These are phyloP conservation scores for Episyrphus balteatus DNA, from an alignment of 1,140 invertebrate genomes.

Conservation along the genomic window DNA sequence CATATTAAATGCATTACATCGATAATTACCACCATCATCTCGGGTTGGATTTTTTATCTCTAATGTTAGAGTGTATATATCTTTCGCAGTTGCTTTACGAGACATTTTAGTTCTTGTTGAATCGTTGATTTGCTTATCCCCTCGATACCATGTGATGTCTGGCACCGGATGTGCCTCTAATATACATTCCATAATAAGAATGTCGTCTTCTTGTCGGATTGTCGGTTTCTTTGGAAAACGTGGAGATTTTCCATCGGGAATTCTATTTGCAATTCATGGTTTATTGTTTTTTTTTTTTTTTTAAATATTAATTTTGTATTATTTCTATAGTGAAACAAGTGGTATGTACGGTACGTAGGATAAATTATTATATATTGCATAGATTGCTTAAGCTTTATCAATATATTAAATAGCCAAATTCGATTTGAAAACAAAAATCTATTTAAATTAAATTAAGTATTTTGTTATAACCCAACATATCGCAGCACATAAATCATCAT, in stretches of 20 bases:
- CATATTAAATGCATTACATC: constrained; percentile 97
- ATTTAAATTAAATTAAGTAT: too few relatives aligned
- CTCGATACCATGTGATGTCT: constrained; percentile 92
- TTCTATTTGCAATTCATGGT: constrained; percentile 48
- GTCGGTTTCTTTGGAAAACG: constrained; percentile 95
- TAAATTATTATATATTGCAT: too few relatives aligned
- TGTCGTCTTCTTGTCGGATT: constrained; percentile 87
- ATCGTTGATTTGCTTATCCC: constrained; percentile 68
- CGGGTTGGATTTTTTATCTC: constrained; percentile 89
- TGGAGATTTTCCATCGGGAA: constrained; percentile 88
- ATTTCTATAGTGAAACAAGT: too few relatives aligned
- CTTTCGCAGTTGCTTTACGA: constrained; percentile 72
- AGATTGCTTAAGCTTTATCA: too few relatives aligned
- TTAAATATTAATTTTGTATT: too few relatives aligned
- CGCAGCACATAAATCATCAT: too few relatives aligned
- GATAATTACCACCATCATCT: constrained; percentile 94
- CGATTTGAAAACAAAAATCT: too few relatives aligned
- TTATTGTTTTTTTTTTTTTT: too few relatives aligned
- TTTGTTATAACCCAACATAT: too few relatives aligned
- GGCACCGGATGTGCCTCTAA: constrained; percentile 89
- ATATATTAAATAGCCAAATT: too few relatives aligned
- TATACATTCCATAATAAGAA: constrained; percentile 91
- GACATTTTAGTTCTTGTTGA: constrained; percentile 76
- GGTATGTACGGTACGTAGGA: too few relatives aligned
- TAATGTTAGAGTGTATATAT: constrained; percentile 80